phyloP scores from a whole-genome alignment of 2,888 invertebrate genomes.

The Hydropsyche betteni region DNA sequence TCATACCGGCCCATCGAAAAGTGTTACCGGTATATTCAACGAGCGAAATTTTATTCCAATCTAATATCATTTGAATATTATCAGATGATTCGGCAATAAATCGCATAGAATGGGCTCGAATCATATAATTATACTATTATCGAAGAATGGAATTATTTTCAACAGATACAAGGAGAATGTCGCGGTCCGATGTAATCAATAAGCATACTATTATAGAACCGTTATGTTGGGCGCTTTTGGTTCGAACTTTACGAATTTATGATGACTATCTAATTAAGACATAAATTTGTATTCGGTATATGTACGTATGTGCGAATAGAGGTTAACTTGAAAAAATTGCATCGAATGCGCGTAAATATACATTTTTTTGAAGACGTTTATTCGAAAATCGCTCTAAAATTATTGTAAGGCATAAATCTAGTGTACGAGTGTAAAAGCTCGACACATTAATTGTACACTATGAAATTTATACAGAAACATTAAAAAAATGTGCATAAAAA shows the following conservation, averaged over 20 bases:
- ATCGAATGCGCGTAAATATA: too few species aligned
- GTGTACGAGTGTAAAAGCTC: neutral
- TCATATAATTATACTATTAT: conserved; percentile 15
- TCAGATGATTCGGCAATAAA: conserved; percentile 24
- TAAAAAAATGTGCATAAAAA: neutral
- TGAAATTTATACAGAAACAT: neutral
- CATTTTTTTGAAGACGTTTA: too few species aligned
- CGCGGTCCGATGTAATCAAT: conserved; percentile 12
- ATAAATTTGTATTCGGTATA: neutral
- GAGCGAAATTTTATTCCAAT: too few species aligned
- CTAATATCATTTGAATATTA: conserved; percentile 15
- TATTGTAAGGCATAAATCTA: conserved; percentile 16
- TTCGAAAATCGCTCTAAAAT: neutral
- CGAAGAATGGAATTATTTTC: conserved; percentile 5
- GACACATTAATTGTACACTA: conserved; percentile 21
- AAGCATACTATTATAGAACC: neutral
- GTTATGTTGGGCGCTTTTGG: neutral
- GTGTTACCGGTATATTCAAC: too few species aligned
- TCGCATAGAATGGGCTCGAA: conserved; percentile 2
- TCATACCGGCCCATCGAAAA: too few species aligned
- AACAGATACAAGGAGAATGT: neutral
- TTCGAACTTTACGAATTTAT: neutral
- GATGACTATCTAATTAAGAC: conserved; percentile 18
- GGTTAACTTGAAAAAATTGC: too few species aligned
- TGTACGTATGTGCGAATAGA: too few species aligned